Base-by-base conservation (phyloP, 2,888 invertebrate genomes). In the Ormyrus nitidulus region DNA sequence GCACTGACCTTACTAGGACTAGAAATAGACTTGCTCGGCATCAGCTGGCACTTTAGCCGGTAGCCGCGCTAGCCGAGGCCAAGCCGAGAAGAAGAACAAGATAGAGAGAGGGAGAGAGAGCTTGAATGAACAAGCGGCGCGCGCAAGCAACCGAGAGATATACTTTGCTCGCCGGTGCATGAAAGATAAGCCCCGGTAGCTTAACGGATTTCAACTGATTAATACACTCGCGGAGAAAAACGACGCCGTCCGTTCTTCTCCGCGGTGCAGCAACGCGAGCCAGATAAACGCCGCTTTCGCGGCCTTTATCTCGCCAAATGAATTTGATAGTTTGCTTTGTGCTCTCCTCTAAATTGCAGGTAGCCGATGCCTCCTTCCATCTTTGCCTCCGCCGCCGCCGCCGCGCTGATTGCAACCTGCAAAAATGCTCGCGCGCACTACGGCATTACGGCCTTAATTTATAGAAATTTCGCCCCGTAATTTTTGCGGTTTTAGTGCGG, bases 1-100 rank as follows among this genome's bases (percentile, higher is more conserved):
- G 34, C 81, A 76, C 83, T 82, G 83, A 84, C 85, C 85, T 85
- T 87, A 86, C 86, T 85, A 85, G 86, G 85, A 85, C 85, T 85
- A 84, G 85, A 84, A 86, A 87, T 86, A 87, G 85, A 85, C 86
- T 85, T 19, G 66, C 84, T 81, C 71, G 80, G 82, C 82, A 82
- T 78, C 81, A 74, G 73, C 82, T 78, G 72, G 79, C 84, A 81
- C 79, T 76, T 79, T 69, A 51, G 13, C 61, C 66, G 51, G 71
- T 76, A 80, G 76, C 71, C 65, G 51, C 65, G 46, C 80, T 71
- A 74, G 74, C 78, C 61, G 80, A 76, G 34, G 34, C 34, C 34
- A 4, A 34, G 34, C 34, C 10, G 58, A 68, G 73, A 54, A 68
- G 9, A 48, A 13, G 51, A 53, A 68, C 44, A 72, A 71, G 65